Percentiles rank a stretch among this genome's conserved stretches.
phyloP scores from a whole-genome alignment of 1,140 invertebrate species.

The Tribolium castaneum region DNA sequence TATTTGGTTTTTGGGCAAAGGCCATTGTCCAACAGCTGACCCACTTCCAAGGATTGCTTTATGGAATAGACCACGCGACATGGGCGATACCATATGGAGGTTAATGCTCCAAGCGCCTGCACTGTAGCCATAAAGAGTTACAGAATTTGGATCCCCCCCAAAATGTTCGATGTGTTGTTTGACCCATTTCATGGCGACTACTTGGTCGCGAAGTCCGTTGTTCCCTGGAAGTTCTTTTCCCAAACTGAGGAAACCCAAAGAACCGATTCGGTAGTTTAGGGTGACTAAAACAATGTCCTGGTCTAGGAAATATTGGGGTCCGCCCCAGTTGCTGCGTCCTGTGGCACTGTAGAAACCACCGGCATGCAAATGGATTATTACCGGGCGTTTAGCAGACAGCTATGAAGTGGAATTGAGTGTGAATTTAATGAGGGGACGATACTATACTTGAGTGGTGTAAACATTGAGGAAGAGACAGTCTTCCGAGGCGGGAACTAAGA shows the following conservation, averaged over 20 bases:
- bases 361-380: conserved; percentile 65
- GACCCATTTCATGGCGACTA: conserved; percentile 77
- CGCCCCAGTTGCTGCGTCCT: conserved; percentile 42
- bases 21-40: conserved; percentile 71
- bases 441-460: conserved; percentile 67
- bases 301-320: conserved; percentile 64
- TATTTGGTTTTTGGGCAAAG: conserved; percentile 67
- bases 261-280: conserved; percentile 68
- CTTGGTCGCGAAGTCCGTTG: conserved; percentile 80
- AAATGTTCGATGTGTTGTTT: conserved; percentile 76
- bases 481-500: conserved; percentile 69
- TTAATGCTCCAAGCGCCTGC: conserved; percentile 74
- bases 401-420: conserved; percentile 6
- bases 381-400: not conserved
- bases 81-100: conserved; percentile 76
- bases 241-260: conserved; percentile 74
- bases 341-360: conserved; percentile 36
- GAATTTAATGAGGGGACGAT: not conserved
- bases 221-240: conserved; percentile 76
- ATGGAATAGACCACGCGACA: conserved; percentile 77
- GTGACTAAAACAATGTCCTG: conserved; percentile 67
- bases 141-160: conserved; percentile 76
- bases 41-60: conserved; percentile 76
- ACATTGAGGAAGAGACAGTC: conserved; percentile 84
- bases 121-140: conserved; percentile 77